Evolutionary conservation across 2,797 vertebrate genomes (phyloP).

Genomic region (Chaetodon trifasciatus): DNA sequence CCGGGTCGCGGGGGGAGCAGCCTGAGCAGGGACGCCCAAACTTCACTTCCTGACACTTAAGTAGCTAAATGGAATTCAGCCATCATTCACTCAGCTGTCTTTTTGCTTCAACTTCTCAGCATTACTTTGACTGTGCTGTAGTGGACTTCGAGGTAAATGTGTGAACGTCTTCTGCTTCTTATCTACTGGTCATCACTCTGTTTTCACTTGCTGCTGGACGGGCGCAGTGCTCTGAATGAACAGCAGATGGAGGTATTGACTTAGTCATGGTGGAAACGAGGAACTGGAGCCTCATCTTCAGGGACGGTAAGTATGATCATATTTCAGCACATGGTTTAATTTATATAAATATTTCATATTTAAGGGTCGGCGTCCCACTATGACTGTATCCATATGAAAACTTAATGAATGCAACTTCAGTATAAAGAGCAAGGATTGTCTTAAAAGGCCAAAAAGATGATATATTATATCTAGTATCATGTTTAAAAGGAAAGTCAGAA

Average conservation of each 20-base stretch:
- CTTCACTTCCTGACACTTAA: neutral
- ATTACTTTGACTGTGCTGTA: neutral
- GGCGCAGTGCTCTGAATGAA: constrained; percentile 14
- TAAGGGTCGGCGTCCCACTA: neutral
- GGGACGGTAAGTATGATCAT: neutral
- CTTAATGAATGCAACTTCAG: neutral
- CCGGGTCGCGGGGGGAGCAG: too few species aligned
- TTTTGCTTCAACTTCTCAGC: neutral
- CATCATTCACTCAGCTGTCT: too few species aligned
- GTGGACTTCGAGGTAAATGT: neutral
- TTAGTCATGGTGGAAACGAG: constrained; percentile 7
- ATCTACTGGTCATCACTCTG: neutral
- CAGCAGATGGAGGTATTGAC: constrained; percentile 72
- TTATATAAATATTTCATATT: neutral
- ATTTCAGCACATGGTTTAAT: neutral
- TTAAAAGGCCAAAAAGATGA: too few species aligned
- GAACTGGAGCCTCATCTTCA: neutral
- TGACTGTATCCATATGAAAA: neutral
- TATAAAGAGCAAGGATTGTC: neutral
- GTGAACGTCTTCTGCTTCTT: neutral
- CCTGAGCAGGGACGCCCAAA: too few species aligned
- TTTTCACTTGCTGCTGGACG: neutral
- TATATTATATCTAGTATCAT: neutral
- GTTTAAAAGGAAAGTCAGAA: neutral
- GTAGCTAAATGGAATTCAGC: constrained; percentile 3